These are phyloP conservation scores for Maccullochella peelii DNA, from an alignment of 2,113 vertebrate species.

Conservation along the genomic window DNA sequence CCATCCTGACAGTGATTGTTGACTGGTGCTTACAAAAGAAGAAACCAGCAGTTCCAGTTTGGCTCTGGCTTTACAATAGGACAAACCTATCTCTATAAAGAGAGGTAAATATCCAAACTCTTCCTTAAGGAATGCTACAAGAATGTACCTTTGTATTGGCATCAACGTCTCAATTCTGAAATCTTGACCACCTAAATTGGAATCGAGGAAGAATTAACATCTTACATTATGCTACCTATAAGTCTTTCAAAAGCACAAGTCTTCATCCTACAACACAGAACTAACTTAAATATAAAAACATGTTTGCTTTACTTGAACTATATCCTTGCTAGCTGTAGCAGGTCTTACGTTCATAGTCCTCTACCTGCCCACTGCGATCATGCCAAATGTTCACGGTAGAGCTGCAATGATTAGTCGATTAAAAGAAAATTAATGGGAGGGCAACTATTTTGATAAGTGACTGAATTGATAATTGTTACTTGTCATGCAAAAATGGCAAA, in stretches of 20 bases:
- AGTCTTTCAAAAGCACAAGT: not conserved
- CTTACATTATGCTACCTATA: not conserved
- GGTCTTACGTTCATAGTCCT: not conserved
- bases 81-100: not conserved
- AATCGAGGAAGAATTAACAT: not conserved
- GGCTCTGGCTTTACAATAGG: not conserved
- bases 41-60: conserved; percentile 11
- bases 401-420: not conserved
- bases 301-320: not conserved
- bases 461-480: no score
- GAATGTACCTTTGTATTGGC: not conserved
- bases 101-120: not conserved
- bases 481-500: no score
- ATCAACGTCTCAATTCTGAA: not conserved
- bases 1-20: not conserved
- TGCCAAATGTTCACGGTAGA: not conserved
- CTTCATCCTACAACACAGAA: not conserved
- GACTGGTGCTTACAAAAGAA: not conserved
- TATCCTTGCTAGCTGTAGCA: not conserved
- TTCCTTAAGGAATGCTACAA: not conserved
- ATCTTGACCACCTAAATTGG: not conserved
- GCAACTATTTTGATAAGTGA: no score
- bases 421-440: no score
- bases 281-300: not conserved
- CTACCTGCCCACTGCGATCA: not conserved